Evolutionary conservation across 1,140 invertebrate genomes (phyloP), one percentile per base, ranked within the genome.

Genomic region (Plectrocnemia conspersa): DNA sequence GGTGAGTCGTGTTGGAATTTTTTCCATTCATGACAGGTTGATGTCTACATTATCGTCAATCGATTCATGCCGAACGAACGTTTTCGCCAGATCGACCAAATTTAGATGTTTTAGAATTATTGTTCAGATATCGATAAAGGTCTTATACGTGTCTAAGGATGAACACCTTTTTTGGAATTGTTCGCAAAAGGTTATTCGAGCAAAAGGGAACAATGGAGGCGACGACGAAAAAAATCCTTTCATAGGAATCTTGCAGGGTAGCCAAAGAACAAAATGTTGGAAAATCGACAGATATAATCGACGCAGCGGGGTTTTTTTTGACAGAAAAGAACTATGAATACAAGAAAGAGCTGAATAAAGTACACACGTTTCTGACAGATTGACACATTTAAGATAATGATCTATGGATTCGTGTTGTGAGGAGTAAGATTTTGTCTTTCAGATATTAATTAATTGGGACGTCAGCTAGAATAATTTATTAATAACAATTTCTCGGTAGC

Each of bases 1-100:
- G n/a, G n/a, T n/a, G n/a, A 24, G 22, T 33, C 45, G 45, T 48
- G 29, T 48, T n/a, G 27, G 32, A 33, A 48, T 35, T 38, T 50
- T 50, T 50, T 36, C 11, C 18, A 13, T 23, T 7, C 25, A 33
- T n/a, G 33, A 50, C 33, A 32, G 13, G 24, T 50, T 50, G 47
- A 50, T 50, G 47, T 50, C 47, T 50, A 50, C 38, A 50, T 50
- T 50, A 50, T 45, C 33, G 32, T 15, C 15, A 13, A 50, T 38
- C 19, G 32, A 38, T 41, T 19, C 11, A 3, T 6, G n/a, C n/a
- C 21, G 2, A 45, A 45, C 24, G 42, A 45, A 45, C 16, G 10
- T 24, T 16, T 25, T 27, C 13, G 11, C 27, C 21, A 11, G n/a
- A n/a, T 3, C 2, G 21, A 22, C 2, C 22, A 6, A 22, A 6